Evolutionary conservation across 2,797 vertebrate species (phyloP), one percentile per base, ranked within the genome.

Genomic region (Sparidentex hasta): DNA sequence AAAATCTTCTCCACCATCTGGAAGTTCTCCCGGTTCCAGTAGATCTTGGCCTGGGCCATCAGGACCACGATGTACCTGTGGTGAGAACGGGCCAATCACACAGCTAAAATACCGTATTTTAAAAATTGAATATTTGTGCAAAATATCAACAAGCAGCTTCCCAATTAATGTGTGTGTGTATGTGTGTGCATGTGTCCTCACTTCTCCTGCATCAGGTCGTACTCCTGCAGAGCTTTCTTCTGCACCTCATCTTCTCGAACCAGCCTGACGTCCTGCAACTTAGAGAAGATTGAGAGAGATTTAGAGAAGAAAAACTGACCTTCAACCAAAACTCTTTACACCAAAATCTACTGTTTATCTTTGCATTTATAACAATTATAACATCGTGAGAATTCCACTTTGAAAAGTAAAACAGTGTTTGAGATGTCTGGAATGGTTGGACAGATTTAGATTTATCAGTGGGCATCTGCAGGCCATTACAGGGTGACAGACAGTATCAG

Each of bases 11-110:
- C 98, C 86, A 99, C 96, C 97, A 97, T 95, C 41, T 94, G 84
- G 75, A 98, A 99, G 89, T 98, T 98, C 86, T 98, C 98, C 76
- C 96, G 94, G 89, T 98, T 98, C 98, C 98, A 99, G 87, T 98
- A 99, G 92, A 99, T 98, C 89, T 97, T 98, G 13, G 98, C 96
- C 90, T 99, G 98, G n/a, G 97, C 97, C 98, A 99, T 99, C 76
- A 99, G 90, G 27, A 98, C 95, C 2, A 97, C 97, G 14, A 99
- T 92, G 44, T 98, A 99, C 85, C 96, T 97, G 84, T 21, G 43
- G 65, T 0, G 2, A 58, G 11, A 75, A 1, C 21, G 3, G 5
- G 2, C 12, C 33, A 66, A 33, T 18, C 51, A 63, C 43, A 74
- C 0, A 74, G 33, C 33, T 38, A 7, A 7, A 38, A 38, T 38